A percentile compares a stretch with the other conserved stretches of the same genome.
These are phyloP conservation scores for Eupithecia abbreviata DNA, from an alignment of 2,888 invertebrate genomes.

Conservation along the genomic window DNA sequence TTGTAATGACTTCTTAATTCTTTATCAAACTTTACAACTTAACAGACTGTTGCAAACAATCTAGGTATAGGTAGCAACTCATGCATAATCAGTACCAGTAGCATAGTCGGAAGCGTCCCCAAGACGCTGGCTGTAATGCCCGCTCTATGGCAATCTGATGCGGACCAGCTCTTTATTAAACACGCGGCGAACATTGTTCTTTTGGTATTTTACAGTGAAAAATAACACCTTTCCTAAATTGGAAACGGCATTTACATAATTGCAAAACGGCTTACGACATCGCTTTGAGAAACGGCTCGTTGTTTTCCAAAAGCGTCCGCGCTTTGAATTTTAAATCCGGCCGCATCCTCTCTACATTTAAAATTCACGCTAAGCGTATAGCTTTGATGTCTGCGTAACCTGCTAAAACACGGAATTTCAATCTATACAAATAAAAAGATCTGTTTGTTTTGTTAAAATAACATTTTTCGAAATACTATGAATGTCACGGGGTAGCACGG, in stretches of 20 bases:
- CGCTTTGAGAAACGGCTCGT: conserved; percentile 14
- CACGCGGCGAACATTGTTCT: background rate
- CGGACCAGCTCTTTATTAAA: background rate
- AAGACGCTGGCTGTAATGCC: no score
- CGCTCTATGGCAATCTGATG: no score
- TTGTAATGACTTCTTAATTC: no score
- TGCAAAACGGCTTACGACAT: conserved; percentile 32
- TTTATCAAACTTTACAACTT: no score
- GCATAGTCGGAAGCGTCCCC: no score
- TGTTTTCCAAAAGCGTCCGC: conserved; percentile 28
- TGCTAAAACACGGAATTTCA: conserved; percentile 10
- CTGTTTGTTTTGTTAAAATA: no score
- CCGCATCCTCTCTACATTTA: conserved; percentile 30
- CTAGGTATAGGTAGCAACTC: no score
- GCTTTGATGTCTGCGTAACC: conserved; percentile 31
- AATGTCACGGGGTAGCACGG: no score
- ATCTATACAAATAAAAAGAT: background rate
- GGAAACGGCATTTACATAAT: conserved; percentile 30
- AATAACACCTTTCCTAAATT: conserved; percentile 34
- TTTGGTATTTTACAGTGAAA: conserved; percentile 18
- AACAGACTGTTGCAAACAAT: no score
- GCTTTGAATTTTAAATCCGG: conserved; percentile 27
- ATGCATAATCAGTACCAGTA: no score
- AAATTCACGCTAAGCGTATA: conserved; percentile 29
- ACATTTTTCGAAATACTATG: background rate